phyloP scores from a whole-genome alignment of 2,888 invertebrate genomes.

The Tuberolachnus salignus region DNA sequence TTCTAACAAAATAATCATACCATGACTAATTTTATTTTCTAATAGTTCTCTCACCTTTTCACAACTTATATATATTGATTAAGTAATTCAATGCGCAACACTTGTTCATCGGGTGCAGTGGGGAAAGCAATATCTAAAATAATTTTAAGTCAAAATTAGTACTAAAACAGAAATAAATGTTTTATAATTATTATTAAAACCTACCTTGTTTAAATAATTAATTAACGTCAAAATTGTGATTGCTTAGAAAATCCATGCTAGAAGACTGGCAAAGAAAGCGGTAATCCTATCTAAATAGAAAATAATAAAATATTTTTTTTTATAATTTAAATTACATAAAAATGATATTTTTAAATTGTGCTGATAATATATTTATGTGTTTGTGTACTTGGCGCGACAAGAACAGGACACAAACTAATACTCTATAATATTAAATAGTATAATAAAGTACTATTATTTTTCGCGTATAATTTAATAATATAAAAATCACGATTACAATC shows the following conservation, averaged over 20 bases:
- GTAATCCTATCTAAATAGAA: too few relatives aligned
- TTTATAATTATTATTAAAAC: not conserved
- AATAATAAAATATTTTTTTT: too few relatives aligned
- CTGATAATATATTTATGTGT: too few relatives aligned
- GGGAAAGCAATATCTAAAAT: constrained; percentile 77
- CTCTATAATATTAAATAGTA: too few relatives aligned
- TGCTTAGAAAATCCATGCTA: constrained; percentile 76
- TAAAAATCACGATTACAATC: too few relatives aligned
- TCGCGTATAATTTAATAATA: too few relatives aligned
- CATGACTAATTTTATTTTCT: constrained; percentile 8
- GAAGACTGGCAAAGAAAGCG: constrained; percentile 82
- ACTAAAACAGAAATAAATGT: not conserved
- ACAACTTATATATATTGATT: constrained; percentile 66
- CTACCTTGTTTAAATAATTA: constrained; percentile 78
- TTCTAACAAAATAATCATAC: constrained; percentile 32
- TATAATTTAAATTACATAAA: too few relatives aligned
- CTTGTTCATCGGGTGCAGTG: constrained; percentile 70
- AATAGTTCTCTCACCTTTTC: constrained; percentile 48
- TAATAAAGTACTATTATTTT: too few relatives aligned
- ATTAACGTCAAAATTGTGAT: constrained; percentile 85
- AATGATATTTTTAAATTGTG: too few relatives aligned
- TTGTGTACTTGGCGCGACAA: too few relatives aligned
- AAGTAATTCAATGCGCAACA: constrained; percentile 68
- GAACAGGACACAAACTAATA: too few relatives aligned
- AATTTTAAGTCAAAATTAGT: constrained; percentile 18